phyloP scores from a whole-genome alignment of 2,888 invertebrate species.

The Myopa testacea region DNA sequence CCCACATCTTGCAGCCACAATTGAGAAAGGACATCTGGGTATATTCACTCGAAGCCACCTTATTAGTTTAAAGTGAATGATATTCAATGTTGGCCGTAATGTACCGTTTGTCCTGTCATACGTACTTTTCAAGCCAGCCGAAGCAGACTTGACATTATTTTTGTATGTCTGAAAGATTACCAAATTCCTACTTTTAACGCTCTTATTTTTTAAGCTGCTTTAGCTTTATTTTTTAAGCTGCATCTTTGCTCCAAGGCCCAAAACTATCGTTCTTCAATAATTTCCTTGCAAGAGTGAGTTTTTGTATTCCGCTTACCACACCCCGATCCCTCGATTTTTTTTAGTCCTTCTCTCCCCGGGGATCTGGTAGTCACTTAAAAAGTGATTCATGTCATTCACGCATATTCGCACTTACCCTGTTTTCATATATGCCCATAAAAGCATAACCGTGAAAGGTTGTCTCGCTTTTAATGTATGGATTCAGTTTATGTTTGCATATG shows the following conservation, averaged over 20 bases:
- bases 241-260: not conserved
- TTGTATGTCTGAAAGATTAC: slow-evolving; percentile 55
- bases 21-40: slow-evolving; percentile 39
- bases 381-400: slow-evolving; percentile 60
- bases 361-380: slow-evolving; percentile 62
- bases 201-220: slow-evolving; percentile 59
- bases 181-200: slow-evolving; percentile 62
- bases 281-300: slow-evolving; percentile 67
- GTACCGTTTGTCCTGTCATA: not conserved
- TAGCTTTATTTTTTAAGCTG: slow-evolving; percentile 15
- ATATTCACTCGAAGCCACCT: slow-evolving; percentile 34
- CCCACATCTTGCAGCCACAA: slow-evolving; percentile 32
- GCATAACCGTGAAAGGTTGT: slow-evolving; percentile 54
- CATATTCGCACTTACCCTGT: slow-evolving; percentile 39
- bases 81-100: slow-evolving; percentile 48
- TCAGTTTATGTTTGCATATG: slow-evolving; percentile 41
- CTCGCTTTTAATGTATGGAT: slow-evolving; percentile 26
- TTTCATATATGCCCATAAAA: slow-evolving; percentile 40
- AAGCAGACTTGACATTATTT: not conserved
- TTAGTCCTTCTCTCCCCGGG: slow-evolving; percentile 33
- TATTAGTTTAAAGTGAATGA: slow-evolving; percentile 47
- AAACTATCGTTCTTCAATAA: slow-evolving; percentile 56
- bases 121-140: not conserved
- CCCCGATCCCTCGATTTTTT: slow-evolving; percentile 26
- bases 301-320: slow-evolving; percentile 56